Percentiles rank a stretch among this genome's conserved stretches.
phyloP scores from a whole-genome alignment of 1,140 invertebrate genomes.

The Oncopeltus fasciatus region DNA sequence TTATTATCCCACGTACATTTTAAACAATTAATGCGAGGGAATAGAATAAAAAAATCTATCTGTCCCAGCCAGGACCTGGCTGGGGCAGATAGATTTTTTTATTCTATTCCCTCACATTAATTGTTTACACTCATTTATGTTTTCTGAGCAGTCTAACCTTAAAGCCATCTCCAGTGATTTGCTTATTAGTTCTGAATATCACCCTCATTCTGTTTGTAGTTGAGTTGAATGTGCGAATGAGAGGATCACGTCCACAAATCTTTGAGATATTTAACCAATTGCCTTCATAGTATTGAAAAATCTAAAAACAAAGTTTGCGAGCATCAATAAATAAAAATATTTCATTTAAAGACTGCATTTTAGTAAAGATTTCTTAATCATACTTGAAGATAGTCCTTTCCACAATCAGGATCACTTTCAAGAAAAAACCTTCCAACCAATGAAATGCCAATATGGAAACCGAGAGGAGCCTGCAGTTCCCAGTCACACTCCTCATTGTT shows the following conservation, averaged over 20 bases:
- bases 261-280: slow-evolving; percentile 39
- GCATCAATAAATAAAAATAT: not conserved
- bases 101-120: too few species aligned
- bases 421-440: slow-evolving; percentile 60
- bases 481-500: slow-evolving; percentile 66
- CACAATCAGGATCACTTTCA: slow-evolving; percentile 54
- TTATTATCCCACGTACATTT: too few species aligned
- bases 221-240: slow-evolving; percentile 44
- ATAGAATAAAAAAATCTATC: too few species aligned
- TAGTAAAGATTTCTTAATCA: too few species aligned
- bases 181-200: slow-evolving; percentile 50
- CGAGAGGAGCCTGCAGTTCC: slow-evolving; percentile 46
- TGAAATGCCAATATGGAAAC: slow-evolving; percentile 49
- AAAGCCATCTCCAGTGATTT: slow-evolving; percentile 55
- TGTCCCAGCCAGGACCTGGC: too few species aligned
- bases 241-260: slow-evolving; percentile 55
- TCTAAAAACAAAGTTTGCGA: slow-evolving; percentile 24
- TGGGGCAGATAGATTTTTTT: too few species aligned
- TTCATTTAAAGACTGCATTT: too few species aligned
- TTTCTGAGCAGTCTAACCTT: slow-evolving; percentile 34
- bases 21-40: too few species aligned
- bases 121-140: too few species aligned
- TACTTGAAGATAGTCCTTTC: slow-evolving; percentile 65
- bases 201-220: slow-evolving; percentile 50
- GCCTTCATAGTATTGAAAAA: slow-evolving; percentile 32